These are phyloP conservation scores for Mesodorylaimus sp. DNA, from an alignment of 2,888 invertebrate genomes.

Conservation along the genomic window DNA sequence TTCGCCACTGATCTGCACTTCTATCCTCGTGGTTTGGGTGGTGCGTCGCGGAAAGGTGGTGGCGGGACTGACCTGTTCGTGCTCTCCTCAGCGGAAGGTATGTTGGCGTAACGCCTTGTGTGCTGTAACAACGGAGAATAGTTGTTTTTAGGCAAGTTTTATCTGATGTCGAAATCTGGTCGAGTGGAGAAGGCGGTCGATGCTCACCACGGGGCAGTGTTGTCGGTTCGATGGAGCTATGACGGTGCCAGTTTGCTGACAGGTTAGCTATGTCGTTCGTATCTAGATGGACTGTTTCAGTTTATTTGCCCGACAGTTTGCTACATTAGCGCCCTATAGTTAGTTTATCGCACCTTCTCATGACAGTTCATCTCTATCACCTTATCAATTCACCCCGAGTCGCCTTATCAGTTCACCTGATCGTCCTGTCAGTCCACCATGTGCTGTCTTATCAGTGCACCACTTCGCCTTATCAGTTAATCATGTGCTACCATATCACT, in stretches of 20 bases:
- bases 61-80: slow-evolving; percentile 55
- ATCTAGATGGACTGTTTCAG: too few relatives aligned
- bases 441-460: too few relatives aligned
- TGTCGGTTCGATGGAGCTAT: slow-evolving; percentile 75
- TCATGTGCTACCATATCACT: too few relatives aligned
- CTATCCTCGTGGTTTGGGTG: slow-evolving; percentile 45
- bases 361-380: too few relatives aligned
- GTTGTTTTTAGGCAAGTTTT: slow-evolving; percentile 47
- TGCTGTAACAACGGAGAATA: not conserved
- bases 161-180: slow-evolving; percentile 68
- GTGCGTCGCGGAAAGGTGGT: slow-evolving; percentile 15
- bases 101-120: too few relatives aligned
- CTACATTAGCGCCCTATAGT: too few relatives aligned
- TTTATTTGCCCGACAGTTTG: too few relatives aligned
- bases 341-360: too few relatives aligned
- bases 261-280: slow-evolving; percentile 41
- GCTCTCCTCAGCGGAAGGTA: slow-evolving; percentile 69
- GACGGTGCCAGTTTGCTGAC: slow-evolving; percentile 86
- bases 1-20: slow-evolving; percentile 77
- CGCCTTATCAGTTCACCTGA: too few relatives aligned
- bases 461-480: too few relatives aligned
- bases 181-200: slow-evolving; percentile 76
- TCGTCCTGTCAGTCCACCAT: too few relatives aligned
- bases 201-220: slow-evolving; percentile 66
- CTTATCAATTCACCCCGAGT: too few relatives aligned